Conservation (phyloP, 2,888 invertebrate genomes). For the Scrobipalpa atriplicella region DNA sequence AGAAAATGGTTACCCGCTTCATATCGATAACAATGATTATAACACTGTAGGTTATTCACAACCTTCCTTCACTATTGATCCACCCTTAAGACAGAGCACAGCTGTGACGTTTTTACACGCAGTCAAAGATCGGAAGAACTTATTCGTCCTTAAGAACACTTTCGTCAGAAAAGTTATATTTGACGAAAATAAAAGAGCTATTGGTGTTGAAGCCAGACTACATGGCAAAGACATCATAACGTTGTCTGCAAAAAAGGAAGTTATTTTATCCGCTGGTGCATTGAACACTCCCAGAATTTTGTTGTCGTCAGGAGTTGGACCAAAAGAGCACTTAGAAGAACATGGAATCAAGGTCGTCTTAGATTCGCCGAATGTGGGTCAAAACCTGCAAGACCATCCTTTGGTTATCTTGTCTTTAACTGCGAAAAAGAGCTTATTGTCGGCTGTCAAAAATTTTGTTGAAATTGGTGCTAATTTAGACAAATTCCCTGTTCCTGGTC, state of each 20-base stretch:
- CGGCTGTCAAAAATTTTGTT: constrained; percentile 34
- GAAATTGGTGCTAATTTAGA: constrained; percentile 38
- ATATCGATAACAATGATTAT: constrained; percentile 84
- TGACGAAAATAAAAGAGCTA: constrained; percentile 73
- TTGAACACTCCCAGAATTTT: constrained; percentile 91
- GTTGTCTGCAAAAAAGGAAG: constrained; percentile 83
- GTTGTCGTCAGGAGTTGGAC: constrained; percentile 91
- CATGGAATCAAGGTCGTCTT: constrained; percentile 83
- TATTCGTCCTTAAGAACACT: constrained; percentile 84
- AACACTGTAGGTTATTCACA: constrained; percentile 86
- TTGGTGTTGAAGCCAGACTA: constrained; percentile 80
- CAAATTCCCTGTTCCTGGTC: constrained; percentile 47
- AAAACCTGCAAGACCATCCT: constrained; percentile 90
- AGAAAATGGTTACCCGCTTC: constrained; percentile 84
- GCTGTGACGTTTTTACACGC: constrained; percentile 88
- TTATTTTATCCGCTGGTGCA: constrained; percentile 90
- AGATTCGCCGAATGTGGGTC: constrained; percentile 85
- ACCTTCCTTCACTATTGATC: constrained; percentile 85
- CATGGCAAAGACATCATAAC: constrained; percentile 72
- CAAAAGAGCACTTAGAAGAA: constrained; percentile 81
- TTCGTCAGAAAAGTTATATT: constrained; percentile 84
- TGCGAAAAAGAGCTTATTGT: constrained; percentile 38
- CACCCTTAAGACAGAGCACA: constrained; percentile 88
- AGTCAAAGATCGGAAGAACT: constrained; percentile 81
- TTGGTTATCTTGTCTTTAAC: constrained; percentile 48